These are phyloP conservation scores for Thymelicus lineola DNA, from an alignment of 2,888 invertebrate genomes.

Conservation along the genomic window DNA sequence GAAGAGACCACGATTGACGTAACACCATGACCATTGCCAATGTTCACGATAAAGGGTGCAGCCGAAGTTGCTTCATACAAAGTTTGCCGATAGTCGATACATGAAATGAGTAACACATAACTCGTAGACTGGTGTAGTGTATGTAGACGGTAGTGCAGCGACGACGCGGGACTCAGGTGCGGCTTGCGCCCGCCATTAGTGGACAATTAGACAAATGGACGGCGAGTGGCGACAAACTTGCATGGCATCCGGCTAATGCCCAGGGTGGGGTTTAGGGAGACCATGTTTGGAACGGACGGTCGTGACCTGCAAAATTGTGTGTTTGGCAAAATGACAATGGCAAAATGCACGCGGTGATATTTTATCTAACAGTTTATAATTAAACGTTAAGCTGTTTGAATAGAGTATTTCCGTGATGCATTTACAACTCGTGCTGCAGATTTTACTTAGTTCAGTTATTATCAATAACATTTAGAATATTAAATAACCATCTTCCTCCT, in stretches of 20 bases:
- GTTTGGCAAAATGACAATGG: too few relatives aligned
- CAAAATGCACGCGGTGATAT: too few relatives aligned
- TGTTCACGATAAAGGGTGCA: slow-evolving; percentile 26
- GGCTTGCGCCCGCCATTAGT: slow-evolving; percentile 58
- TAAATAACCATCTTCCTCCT: not conserved
- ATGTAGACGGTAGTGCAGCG: slow-evolving; percentile 1
- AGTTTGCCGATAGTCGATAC: slow-evolving; percentile 6
- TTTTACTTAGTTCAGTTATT: too few relatives aligned
- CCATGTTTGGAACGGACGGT: not conserved
- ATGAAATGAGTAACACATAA: slow-evolving; percentile 9
- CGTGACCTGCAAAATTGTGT: not conserved
- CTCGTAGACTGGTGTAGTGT: not conserved
- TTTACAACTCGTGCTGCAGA: too few relatives aligned
- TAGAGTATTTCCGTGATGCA: too few relatives aligned
- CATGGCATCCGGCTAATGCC: slow-evolving; percentile 54
- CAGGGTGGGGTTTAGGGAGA: not conserved
- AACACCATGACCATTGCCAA: too few relatives aligned
- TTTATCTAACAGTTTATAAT: too few relatives aligned
- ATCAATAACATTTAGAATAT: too few relatives aligned
- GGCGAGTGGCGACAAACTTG: slow-evolving; percentile 52
- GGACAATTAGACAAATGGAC: slow-evolving; percentile 71
- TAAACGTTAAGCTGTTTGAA: too few relatives aligned
- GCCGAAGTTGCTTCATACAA: not conserved
- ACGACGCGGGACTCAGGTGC: slow-evolving; percentile 14
- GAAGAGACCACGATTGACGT: too few relatives aligned